Evolutionary conservation across 2,797 vertebrate species (phyloP), one percentile per base, ranked within the genome.

Genomic region (Darevskia nairensis): DNA sequence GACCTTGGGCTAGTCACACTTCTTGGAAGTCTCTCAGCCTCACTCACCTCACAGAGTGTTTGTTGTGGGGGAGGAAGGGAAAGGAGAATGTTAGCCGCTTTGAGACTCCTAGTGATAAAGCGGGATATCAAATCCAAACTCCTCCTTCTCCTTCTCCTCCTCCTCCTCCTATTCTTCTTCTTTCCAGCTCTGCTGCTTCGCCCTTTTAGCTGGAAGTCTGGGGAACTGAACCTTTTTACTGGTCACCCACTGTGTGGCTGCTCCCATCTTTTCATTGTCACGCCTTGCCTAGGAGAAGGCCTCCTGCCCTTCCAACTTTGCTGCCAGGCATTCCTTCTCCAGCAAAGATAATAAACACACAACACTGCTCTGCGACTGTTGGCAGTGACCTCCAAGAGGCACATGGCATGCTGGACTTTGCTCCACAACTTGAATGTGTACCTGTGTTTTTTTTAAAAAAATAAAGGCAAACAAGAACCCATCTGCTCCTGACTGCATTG

Each of bases 291-390:
- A 46, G 4, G 15, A 11, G 64, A 66, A 32, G 19, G 6, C 41
- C 50, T 50, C 39, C 6, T 17, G 29, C 29, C 10, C 3, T 1
- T 71, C n/a, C 3, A 23, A 23, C 19, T 64, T 25, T 1, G 7
- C 35, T 29, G 29, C 59, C 27, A 13, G 2, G 68, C 1, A 21
- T 44, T 88, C 82, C 81, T 71, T 50, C 0, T 0, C 82, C 0
- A 80, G 0, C 71, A 79, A 55, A 46, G 1, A 59, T 8, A 2
- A 72, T 89, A 39, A 82, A 75, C 74, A 23, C 9, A 75, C 1
- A 64, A 13, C 64, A 84, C 90, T 39, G 6, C 11, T 88, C 90
- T 29, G 23, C 4, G 84, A 85, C 39, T 46, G 59, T 84, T 91
- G 92, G 91, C 91, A 78, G 0, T 84, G 59, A 78, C 88, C 91